Conservation (phyloP, 1,140 invertebrate species). For the Chrysoperla carnea region DNA sequence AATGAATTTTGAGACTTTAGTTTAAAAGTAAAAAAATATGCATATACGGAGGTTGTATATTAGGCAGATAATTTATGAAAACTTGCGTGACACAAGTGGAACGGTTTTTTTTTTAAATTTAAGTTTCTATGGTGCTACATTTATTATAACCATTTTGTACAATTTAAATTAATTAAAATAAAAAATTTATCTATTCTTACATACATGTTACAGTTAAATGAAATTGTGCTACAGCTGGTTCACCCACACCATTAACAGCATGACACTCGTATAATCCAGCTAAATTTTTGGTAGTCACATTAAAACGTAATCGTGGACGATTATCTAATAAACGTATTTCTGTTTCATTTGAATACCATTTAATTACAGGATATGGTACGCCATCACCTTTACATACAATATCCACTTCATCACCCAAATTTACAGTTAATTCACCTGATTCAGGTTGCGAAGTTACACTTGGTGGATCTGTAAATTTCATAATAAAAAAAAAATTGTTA, state of each 20-base stretch:
- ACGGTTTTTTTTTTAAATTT: too few relatives aligned
- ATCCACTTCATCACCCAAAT: conserved; percentile 46
- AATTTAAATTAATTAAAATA: too few relatives aligned
- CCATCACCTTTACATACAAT: conserved; percentile 48
- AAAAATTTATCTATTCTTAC: conserved; percentile 9
- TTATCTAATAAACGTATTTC: conserved; percentile 40
- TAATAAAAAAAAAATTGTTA: conserved; percentile 4
- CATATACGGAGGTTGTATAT: too few relatives aligned
- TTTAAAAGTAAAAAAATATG: too few relatives aligned
- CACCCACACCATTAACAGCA: conserved; percentile 53
- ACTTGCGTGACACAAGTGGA: too few relatives aligned
- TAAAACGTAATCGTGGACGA: conserved; percentile 40
- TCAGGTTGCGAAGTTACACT: conserved; percentile 44
- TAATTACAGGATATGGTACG: conserved; percentile 44
- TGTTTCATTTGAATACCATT: conserved; percentile 47
- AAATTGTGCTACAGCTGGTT: conserved; percentile 26
- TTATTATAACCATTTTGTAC: too few relatives aligned
- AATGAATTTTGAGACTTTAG: too few relatives aligned
- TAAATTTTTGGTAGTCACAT: conserved; percentile 40
- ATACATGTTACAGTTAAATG: conserved; percentile 35
- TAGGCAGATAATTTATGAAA: too few relatives aligned
- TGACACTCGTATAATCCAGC: conserved; percentile 53
- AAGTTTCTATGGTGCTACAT: too few relatives aligned
- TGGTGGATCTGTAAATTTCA: conserved; percentile 40
- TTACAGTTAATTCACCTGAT: conserved; percentile 45